Evolutionary conservation across 35 echinoderm and acorn worm species (phyloP).

Genomic region (Ophiothrix spiculata): DNA sequence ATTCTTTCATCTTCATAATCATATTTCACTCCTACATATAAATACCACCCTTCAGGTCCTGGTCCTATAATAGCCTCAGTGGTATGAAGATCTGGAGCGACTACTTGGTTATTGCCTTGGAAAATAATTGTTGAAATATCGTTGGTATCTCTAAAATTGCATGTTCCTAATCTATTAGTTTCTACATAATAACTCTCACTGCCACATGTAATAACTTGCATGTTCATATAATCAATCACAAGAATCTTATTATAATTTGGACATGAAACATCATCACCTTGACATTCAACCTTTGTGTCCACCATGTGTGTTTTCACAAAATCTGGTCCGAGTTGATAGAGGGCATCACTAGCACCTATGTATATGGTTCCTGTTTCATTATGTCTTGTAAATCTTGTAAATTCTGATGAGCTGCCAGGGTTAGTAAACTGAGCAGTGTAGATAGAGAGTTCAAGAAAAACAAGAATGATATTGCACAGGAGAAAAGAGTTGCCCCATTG

Average conservation of each 20-base stretch:
- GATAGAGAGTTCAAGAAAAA: no score
- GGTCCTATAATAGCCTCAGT: constrained; percentile 6
- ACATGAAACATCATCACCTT: background rate
- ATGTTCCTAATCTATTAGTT: background rate
- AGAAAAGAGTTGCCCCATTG: no score
- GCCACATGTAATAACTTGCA: constrained; percentile 16
- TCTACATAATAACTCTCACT: background rate
- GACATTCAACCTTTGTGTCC: background rate
- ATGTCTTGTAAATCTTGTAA: background rate
- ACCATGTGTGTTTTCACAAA: background rate
- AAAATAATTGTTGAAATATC: background rate
- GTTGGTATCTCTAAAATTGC: background rate
- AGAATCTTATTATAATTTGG: constrained; percentile 36
- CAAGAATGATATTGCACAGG: no score
- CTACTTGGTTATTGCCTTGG: background rate
- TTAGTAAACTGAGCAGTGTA: no score
- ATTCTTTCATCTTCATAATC: background rate
- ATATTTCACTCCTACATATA: background rate
- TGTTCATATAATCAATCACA: background rate
- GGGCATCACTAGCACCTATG: background rate
- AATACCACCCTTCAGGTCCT: background rate
- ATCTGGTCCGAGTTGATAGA: background rate
- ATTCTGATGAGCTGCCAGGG: background rate
- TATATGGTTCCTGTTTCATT: background rate
- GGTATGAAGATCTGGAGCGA: background rate